Conservation (phyloP, 2,888 invertebrate genomes). For the Drosophila maculinotata region DNA sequence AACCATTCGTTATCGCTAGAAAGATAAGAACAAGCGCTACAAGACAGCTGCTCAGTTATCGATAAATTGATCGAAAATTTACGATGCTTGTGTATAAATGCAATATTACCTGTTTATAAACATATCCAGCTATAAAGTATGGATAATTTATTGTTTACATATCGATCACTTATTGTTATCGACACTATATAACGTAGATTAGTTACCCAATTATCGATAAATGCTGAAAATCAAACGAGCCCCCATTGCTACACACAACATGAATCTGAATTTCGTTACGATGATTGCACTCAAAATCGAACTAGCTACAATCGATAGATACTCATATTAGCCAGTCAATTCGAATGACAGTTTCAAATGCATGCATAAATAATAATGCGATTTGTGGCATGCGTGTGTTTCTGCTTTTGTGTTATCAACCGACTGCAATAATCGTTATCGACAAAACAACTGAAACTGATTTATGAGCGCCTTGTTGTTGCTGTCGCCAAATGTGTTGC, state of each 20-base stretch:
- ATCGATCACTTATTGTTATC: too few species aligned
- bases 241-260: neutral
- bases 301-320: neutral
- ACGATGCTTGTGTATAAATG: too few species aligned
- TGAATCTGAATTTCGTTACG: neutral
- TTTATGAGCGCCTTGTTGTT: slow-evolving; percentile 58
- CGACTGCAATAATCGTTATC: slow-evolving; percentile 73
- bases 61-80: too few species aligned
- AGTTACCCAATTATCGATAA: neutral
- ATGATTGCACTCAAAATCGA: neutral
- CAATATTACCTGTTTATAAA: too few species aligned
- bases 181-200: too few species aligned
- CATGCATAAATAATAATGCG: slow-evolving; percentile 30
- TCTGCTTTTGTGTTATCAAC: slow-evolving; percentile 27
- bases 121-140: too few species aligned
- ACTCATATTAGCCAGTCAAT: neutral
- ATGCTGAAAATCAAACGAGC: slow-evolving; percentile 5
- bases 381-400: slow-evolving; percentile 10
- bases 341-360: slow-evolving; percentile 18
- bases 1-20: too few species aligned
- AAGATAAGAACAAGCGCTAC: too few species aligned
- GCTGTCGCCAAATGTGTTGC: slow-evolving; percentile 55
- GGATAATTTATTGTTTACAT: too few species aligned
- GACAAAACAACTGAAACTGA: slow-evolving; percentile 68
- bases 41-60: too few species aligned